Evolutionary conservation across 2,797 vertebrate genomes (phyloP).

Genomic region (Anguilla obscura): DNA sequence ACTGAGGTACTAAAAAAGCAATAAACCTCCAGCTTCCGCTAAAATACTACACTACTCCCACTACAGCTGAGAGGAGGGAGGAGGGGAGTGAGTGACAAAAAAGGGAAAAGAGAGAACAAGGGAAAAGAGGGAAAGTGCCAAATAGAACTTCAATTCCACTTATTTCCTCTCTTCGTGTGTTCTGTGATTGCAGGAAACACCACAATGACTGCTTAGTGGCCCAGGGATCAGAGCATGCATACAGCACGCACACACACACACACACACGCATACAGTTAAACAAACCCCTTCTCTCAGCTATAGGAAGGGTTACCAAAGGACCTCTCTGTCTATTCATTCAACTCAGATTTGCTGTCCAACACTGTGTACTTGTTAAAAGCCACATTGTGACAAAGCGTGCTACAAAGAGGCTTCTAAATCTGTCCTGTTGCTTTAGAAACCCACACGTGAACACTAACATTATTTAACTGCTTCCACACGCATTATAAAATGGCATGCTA

Average conservation of each 20-base stretch:
- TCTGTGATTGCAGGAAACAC: background rate
- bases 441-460: background rate
- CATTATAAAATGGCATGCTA: background rate
- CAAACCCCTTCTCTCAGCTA: background rate
- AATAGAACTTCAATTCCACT: background rate
- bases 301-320: background rate
- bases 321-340: constrained; percentile 8
- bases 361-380: background rate
- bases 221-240: background rate
- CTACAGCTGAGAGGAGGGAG: background rate
- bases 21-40: background rate
- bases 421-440: background rate
- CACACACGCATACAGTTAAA: background rate
- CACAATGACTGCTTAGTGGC: background rate
- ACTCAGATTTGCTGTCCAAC: background rate
- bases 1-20: background rate
- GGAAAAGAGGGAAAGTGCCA: background rate
- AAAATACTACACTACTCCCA: background rate
- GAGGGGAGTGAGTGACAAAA: background rate
- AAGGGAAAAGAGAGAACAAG: background rate
- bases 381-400: background rate
- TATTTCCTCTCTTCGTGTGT: background rate
- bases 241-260: background rate
- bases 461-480: background rate
- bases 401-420: background rate